A percentile compares a stretch with the other conserved stretches of the same genome.
These are phyloP conservation scores for Corticium candelabrum DNA, from an alignment of 37 sponge, comb jelly and placozoan species.

Conservation along the genomic window DNA sequence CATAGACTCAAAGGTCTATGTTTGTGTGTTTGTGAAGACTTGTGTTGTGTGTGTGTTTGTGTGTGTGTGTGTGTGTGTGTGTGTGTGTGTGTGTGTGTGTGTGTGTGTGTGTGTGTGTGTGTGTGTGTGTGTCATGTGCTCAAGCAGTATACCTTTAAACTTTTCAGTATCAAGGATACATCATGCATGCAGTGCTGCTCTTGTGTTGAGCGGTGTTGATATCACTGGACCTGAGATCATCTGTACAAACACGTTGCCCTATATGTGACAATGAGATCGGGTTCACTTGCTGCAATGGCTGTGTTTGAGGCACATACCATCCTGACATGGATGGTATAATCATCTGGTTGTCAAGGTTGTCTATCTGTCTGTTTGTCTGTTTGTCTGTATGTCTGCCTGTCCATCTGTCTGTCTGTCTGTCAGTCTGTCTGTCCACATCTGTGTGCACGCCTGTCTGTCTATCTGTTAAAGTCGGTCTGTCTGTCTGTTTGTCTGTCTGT, in stretches of 20 bases:
- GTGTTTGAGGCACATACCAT: conserved; percentile 66
- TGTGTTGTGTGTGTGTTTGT: too few relatives aligned
- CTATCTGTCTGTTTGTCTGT: too few relatives aligned
- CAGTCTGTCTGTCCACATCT: neutral
- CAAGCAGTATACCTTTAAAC: conserved; percentile 85
- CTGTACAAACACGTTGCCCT: conserved; percentile 89
- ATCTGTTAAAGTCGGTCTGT: too few relatives aligned
- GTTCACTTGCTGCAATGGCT: conserved; percentile 96
- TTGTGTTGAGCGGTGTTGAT: conserved; percentile 94
- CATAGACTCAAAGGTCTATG: neutral
- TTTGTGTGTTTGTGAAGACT: conserved; percentile 28
- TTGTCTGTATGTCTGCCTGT: too few relatives aligned
- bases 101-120: too few relatives aligned
- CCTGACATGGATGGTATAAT: conserved; percentile 73
- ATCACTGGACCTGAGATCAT: conserved; percentile 80
- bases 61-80: too few relatives aligned
- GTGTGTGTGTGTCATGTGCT: conserved; percentile 68
- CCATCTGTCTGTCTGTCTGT: neutral
- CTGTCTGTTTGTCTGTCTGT: too few relatives aligned
- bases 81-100: too few relatives aligned
- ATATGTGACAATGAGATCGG: conserved; percentile 98
- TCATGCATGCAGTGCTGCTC: conserved; percentile 83
- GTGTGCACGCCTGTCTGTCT: too few relatives aligned
- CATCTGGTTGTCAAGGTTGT: too few relatives aligned
- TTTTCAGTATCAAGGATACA: conserved; percentile 73